phyloP scores from a whole-genome alignment of 2,888 invertebrate species.

The Netelia fuscicornis region DNA sequence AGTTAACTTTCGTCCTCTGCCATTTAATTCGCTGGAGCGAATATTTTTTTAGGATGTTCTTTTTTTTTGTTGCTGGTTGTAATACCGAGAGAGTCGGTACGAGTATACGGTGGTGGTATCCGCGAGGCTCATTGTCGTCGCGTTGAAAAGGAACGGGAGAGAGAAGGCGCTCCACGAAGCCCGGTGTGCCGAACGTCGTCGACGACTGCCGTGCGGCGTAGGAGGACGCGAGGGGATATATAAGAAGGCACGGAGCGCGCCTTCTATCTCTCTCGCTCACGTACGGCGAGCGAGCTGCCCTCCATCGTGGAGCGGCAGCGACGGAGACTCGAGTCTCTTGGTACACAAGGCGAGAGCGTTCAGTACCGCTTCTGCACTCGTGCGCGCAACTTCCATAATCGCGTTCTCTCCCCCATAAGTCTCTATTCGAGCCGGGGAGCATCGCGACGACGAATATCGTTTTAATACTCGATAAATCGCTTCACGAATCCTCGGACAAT shows the following conservation, averaged over 20 bases:
- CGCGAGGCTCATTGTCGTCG: constrained; percentile 25
- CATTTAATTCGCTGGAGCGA: no score
- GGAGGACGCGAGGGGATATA: constrained; percentile 50
- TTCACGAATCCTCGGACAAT: no score
- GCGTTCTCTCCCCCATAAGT: background rate
- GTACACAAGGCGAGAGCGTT: constrained; percentile 58
- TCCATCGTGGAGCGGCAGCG: constrained; percentile 88
- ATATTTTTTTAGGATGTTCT: no score
- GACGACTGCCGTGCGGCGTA: constrained; percentile 46
- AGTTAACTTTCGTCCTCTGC: no score
- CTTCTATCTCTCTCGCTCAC: constrained; percentile 38
- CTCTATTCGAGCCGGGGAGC: background rate
- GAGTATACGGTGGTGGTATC: background rate
- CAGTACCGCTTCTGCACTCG: constrained; percentile 79
- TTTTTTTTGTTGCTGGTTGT: background rate
- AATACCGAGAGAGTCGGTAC: no score
- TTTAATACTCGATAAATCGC: background rate
- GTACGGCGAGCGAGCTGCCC: constrained; percentile 76
- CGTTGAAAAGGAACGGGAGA: constrained; percentile 52
- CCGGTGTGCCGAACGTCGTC: constrained; percentile 36
- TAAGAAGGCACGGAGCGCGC: constrained; percentile 29
- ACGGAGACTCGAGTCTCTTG: constrained; percentile 74
- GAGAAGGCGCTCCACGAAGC: constrained; percentile 20
- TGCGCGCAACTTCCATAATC: constrained; percentile 59
- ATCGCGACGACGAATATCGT: background rate